A percentile compares a stretch with the other conserved stretches of the same genome.
Conservation (phyloP, 1,140 invertebrate genomes). For the Drosophila neocordata region DNA sequence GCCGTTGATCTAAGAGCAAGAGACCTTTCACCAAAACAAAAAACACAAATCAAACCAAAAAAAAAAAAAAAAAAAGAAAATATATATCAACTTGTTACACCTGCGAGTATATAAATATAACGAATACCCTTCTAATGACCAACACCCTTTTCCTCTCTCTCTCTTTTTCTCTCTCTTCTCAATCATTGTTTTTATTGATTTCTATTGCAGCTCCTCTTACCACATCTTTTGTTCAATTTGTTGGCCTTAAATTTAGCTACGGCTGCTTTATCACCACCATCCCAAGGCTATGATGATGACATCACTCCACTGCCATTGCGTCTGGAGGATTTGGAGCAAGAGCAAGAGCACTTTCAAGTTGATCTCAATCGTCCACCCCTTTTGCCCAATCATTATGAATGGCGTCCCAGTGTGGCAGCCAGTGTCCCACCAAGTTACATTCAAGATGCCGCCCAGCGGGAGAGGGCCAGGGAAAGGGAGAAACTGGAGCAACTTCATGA, state of each 20-base stretch:
- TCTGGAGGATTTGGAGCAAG: conserved; percentile 64
- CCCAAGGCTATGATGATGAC: conserved; percentile 57
- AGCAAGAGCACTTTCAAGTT: conserved; percentile 39
- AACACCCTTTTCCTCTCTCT: too few species aligned
- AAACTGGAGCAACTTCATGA: conserved; percentile 45
- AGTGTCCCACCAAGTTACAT: conserved; percentile 64
- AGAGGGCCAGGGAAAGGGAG: conserved; percentile 33
- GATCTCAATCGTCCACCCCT: conserved; percentile 60
- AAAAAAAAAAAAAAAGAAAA: conserved; percentile 14
- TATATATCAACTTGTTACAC: conserved; percentile 14
- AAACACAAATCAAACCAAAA: conserved; percentile 4
- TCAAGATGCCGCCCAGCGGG: conserved; percentile 54
- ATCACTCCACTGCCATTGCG: conserved; percentile 43
- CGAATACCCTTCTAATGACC: conserved; percentile 32
- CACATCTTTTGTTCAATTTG: conserved; percentile 36
- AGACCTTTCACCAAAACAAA: conserved; percentile 65
- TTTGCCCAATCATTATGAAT: conserved; percentile 63
- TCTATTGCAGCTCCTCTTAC: conserved; percentile 11
- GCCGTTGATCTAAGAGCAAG: conserved; percentile 39
- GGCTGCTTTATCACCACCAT: conserved; percentile 25
- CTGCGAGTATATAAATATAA: not conserved
- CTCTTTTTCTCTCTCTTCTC: not conserved
- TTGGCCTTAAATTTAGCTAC: conserved; percentile 13
- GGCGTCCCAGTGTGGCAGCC: conserved; percentile 59
- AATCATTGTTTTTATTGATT: not conserved